Conservation (phyloP, 2,888 invertebrate genomes). For the Hedychridium roseum region DNA sequence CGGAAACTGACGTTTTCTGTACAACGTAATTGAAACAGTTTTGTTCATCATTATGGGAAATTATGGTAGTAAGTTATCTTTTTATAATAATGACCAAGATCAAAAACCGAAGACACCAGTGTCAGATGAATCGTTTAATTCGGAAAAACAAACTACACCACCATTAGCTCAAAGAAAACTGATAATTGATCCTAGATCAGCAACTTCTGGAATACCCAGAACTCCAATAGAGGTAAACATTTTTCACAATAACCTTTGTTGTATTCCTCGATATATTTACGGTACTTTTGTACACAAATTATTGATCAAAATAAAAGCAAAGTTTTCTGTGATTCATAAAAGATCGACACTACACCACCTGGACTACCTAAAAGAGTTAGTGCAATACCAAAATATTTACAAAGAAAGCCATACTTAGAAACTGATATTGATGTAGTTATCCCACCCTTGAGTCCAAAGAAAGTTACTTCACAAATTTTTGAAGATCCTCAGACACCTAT, state of each 20-base stretch:
- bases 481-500: constrained; percentile 33
- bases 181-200: constrained; percentile 47
- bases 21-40: not conserved
- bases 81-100: constrained; percentile 23
- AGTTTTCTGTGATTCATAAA: not conserved
- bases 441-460: constrained; percentile 32
- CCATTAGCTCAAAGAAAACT: constrained; percentile 27
- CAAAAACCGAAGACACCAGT: constrained; percentile 15
- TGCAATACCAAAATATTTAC: constrained; percentile 50
- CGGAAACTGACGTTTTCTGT: not conserved
- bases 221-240: constrained; percentile 50
- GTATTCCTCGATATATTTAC: not conserved
- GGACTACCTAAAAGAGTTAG: constrained; percentile 26
- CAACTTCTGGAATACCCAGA: constrained; percentile 42
- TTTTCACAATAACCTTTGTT: constrained; percentile 5
- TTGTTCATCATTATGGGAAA: constrained; percentile 40
- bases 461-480: constrained; percentile 27
- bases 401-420: constrained; percentile 50
- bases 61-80: constrained; percentile 40
- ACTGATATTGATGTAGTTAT: constrained; percentile 50
- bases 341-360: constrained; percentile 37
- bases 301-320: not conserved
- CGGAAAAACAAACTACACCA: no score
- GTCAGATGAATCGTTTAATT: not conserved
- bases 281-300: no score